Conservation (phyloP, 1,140 invertebrate species). For the Microplitis demolitor region DNA sequence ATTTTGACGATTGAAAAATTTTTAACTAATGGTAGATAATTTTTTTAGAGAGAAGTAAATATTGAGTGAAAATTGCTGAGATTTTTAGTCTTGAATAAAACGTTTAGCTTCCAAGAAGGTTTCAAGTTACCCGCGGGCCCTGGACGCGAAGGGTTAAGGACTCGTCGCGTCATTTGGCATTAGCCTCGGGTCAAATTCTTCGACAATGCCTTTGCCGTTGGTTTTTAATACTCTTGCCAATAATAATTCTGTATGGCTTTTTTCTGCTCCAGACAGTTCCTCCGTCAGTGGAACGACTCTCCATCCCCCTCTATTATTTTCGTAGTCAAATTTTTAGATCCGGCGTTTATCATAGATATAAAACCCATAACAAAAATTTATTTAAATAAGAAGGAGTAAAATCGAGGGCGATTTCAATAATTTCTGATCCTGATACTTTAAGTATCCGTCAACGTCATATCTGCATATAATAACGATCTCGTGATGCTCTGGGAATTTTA, state of each 20-base stretch:
- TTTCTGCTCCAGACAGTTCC: neutral
- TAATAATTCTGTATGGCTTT: neutral
- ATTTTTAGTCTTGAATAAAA: neutral
- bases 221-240: neutral
- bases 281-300: too few relatives aligned
- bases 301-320: constrained; percentile 17
- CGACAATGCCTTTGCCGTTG: neutral
- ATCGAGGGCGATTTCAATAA: constrained; percentile 39
- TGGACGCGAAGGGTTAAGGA: constrained; percentile 10
- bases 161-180: neutral
- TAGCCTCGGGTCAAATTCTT: constrained; percentile 12
- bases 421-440: constrained; percentile 38
- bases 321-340: constrained; percentile 5
- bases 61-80: constrained; percentile 6
- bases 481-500: constrained; percentile 8
- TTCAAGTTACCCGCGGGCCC: neutral
- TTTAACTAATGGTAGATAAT: neutral
- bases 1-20: neutral
- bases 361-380: too few relatives aligned
- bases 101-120: constrained; percentile 1
- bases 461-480: constrained; percentile 43
- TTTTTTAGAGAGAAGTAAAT: neutral
- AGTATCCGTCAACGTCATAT: constrained; percentile 38
- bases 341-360: too few relatives aligned
- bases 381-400: constrained; percentile 27